phyloP scores from a whole-genome alignment of 2,888 invertebrate genomes.

The Dendrolimus houi region DNA sequence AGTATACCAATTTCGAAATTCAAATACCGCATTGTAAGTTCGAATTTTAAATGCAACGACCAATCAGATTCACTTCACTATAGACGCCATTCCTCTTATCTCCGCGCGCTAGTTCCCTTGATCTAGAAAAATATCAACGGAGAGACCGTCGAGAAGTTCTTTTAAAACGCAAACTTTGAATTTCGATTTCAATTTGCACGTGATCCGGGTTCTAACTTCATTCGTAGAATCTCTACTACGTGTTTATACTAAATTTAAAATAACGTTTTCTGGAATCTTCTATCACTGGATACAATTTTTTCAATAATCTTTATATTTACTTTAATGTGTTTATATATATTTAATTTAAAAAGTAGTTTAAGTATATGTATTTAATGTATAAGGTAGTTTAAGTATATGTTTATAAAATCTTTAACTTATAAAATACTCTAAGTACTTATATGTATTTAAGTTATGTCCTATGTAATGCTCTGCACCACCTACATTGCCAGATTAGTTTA shows the following conservation, averaged over 20 bases:
- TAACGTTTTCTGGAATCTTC: background rate
- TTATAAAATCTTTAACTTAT: too few relatives aligned
- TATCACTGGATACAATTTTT: background rate
- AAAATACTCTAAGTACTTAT: too few relatives aligned
- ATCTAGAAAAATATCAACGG: constrained; percentile 4
- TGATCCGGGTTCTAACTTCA: constrained; percentile 19
- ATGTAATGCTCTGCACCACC: too few relatives aligned
- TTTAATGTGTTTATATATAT: too few relatives aligned
- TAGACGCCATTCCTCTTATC: background rate
- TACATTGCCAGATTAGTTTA: too few relatives aligned
- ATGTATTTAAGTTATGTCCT: too few relatives aligned
- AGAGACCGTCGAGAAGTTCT: constrained; percentile 11
- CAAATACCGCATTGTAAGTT: background rate
- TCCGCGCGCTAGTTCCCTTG: background rate
- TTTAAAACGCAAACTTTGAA: constrained; percentile 21
- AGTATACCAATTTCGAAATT: too few relatives aligned
- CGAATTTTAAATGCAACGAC: background rate
- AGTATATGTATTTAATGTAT: too few relatives aligned
- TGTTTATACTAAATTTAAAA: constrained; percentile 1
- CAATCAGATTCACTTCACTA: background rate
- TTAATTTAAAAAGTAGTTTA: too few relatives aligned
- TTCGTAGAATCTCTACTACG: background rate
- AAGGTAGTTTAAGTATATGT: too few relatives aligned
- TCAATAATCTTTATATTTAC: background rate
- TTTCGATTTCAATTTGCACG: constrained; percentile 24